Evolutionary conservation across 2,888 invertebrate genomes (phyloP).

Genomic region (Leptothorax acervorum): DNA sequence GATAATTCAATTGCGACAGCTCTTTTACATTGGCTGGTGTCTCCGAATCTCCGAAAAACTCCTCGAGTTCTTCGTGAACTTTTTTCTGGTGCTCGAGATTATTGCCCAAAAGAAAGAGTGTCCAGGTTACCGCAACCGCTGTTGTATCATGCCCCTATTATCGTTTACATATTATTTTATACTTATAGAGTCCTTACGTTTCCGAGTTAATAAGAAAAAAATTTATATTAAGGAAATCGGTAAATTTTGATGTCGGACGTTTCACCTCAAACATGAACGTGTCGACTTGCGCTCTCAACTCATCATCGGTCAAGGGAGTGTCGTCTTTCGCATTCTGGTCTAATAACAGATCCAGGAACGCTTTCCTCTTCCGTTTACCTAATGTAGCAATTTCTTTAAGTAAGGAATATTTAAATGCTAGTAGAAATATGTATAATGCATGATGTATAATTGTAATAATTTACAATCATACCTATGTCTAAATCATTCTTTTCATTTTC

Average conservation of each 20-base stretch:
- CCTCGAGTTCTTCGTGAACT: slow-evolving; percentile 85
- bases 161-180: not conserved
- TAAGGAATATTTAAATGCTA: not conserved
- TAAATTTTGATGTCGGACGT: slow-evolving; percentile 55
- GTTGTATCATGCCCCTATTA: slow-evolving; percentile 87
- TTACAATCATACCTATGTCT: slow-evolving; percentile 49
- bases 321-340: slow-evolving; percentile 88
- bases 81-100: slow-evolving; percentile 86
- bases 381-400: not conserved
- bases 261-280: slow-evolving; percentile 91
- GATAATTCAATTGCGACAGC: slow-evolving; percentile 85
- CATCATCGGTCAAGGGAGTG: slow-evolving; percentile 87
- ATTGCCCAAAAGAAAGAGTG: slow-evolving; percentile 86
- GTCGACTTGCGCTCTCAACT: slow-evolving; percentile 90
- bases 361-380: slow-evolving; percentile 87
- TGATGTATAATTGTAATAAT: not conserved
- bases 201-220: not conserved
- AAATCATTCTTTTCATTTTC: slow-evolving; percentile 26
- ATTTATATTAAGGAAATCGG: not conserved
- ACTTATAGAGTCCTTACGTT: not conserved
- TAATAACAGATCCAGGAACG: slow-evolving; percentile 90
- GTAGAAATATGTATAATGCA: not conserved
- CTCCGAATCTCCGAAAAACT: slow-evolving; percentile 82
- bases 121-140: slow-evolving; percentile 86
- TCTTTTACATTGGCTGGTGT: slow-evolving; percentile 80